Conservation (phyloP, 2,797 vertebrate genomes). For the Picus viridis region DNA sequence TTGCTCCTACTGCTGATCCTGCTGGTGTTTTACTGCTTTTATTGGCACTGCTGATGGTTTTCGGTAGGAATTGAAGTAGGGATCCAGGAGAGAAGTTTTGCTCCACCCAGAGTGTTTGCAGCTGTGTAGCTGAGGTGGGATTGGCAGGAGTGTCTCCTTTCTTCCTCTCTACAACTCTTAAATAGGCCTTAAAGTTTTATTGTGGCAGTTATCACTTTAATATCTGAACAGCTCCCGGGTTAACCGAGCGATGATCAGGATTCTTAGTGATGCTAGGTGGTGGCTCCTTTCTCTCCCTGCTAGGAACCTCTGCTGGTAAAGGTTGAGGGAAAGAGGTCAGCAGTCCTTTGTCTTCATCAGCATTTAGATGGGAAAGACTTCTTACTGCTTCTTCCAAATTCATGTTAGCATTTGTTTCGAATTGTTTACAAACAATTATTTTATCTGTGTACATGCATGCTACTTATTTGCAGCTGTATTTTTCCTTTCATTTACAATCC, state of each 20-base stretch:
- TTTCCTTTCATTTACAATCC: not conserved
- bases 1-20: slow-evolving; percentile 48
- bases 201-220: not conserved
- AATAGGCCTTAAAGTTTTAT: slow-evolving; percentile 29
- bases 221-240: not conserved
- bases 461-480: not conserved
- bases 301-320: not conserved
- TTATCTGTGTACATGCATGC: not conserved
- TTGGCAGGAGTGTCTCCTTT: not conserved
- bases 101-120: not conserved
- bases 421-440: not conserved
- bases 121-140: not conserved
- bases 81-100: not conserved
- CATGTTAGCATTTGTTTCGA: not conserved
- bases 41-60: slow-evolving; percentile 1
- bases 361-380: not conserved
- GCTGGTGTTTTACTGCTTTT: slow-evolving; percentile 54
- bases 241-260: not conserved
- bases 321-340: not conserved
- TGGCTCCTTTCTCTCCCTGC: not conserved
- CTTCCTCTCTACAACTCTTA: not conserved
- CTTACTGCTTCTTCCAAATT: not conserved
- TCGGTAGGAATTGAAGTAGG: not conserved
- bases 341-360: not conserved
- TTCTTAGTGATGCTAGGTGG: not conserved